These are phyloP conservation scores for Leptura quadrifasciata DNA, from an alignment of 2,888 invertebrate genomes.

Conservation along the genomic window DNA sequence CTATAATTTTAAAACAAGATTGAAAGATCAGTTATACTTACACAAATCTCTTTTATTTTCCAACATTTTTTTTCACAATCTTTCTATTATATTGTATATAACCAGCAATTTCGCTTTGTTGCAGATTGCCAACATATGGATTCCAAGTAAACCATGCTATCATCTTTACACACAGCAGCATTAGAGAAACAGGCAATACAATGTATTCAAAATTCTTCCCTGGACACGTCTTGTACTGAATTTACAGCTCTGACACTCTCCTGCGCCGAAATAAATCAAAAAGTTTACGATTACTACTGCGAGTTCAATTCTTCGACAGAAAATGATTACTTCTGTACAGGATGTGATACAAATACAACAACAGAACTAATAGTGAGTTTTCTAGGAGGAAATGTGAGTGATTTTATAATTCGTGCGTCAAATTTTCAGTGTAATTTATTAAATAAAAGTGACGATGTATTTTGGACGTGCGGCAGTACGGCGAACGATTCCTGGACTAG, in stretches of 20 bases:
- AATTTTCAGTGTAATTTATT: conserved; percentile 61
- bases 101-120: conserved; percentile 16
- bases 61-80: too few relatives aligned
- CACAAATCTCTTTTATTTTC: too few relatives aligned
- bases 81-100: too few relatives aligned
- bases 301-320: conserved; percentile 53
- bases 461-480: conserved; percentile 63
- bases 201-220: conserved; percentile 53
- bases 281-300: conserved; percentile 63
- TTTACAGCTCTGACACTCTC: conserved; percentile 55
- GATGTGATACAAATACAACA: conserved; percentile 59
- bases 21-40: too few relatives aligned
- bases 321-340: conserved; percentile 58
- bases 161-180: conserved; percentile 49
- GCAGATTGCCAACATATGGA: conserved; percentile 49
- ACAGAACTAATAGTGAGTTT: conserved; percentile 54
- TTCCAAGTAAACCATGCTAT: conserved; percentile 57
- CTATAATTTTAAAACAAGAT: too few relatives aligned
- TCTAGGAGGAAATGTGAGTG: conserved; percentile 57
- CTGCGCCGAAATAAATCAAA: conserved; percentile 57
- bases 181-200: conserved; percentile 41
- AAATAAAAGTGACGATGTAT: conserved; percentile 62
- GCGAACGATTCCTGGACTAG: conserved; percentile 51
- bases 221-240: conserved; percentile 52
- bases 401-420: conserved; percentile 60